Evolutionary conservation across 2,888 invertebrate species (phyloP), one percentile per base, ranked within the genome.

Genomic region (Baronia brevicornis): DNA sequence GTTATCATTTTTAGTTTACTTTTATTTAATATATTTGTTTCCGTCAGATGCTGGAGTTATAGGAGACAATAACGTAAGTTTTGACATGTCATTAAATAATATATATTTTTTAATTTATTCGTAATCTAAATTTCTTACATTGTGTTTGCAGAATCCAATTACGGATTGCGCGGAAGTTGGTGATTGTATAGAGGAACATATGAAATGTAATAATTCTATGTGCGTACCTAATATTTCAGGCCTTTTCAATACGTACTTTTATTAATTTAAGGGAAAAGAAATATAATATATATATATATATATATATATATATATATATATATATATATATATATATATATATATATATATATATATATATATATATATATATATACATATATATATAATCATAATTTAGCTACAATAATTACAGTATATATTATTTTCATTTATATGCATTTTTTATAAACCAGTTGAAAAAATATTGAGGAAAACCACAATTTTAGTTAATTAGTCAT

Each of bases 201-300:
- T 21, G n/a, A 5, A 10, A n/a, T 36, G 36, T 14, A 36, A 36
- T 22, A 36, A 27, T 18, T 22, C 26, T 7, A 8, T 27, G 36
- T 36, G 15, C 30, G 36, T 35, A 5, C 5, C n/a, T 23, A 23
- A 12, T 3, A 14, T 4, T 23, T 12, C 13, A n/a, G 3, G n/a
- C n/a, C n/a, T n/a, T n/a, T n/a, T n/a, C n/a, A n/a, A n/a, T n/a
- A n/a, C n/a, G n/a, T n/a, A n/a, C n/a, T n/a, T n/a, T n/a, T n/a
- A n/a, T n/a, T n/a, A n/a, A n/a, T n/a, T n/a, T n/a, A n/a, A n/a
- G n/a, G n/a, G n/a, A n/a, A n/a, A n/a, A n/a, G n/a, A n/a, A n/a
- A n/a, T n/a, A 3, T 23, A 23, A 3, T 11, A 21, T 21, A 21
- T 4, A 9, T 21, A 21, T 9, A 9, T 21, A 21, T n/a, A 3